Base-by-base conservation (phyloP, 1,140 invertebrate species). In the Vanessa atalanta region DNA sequence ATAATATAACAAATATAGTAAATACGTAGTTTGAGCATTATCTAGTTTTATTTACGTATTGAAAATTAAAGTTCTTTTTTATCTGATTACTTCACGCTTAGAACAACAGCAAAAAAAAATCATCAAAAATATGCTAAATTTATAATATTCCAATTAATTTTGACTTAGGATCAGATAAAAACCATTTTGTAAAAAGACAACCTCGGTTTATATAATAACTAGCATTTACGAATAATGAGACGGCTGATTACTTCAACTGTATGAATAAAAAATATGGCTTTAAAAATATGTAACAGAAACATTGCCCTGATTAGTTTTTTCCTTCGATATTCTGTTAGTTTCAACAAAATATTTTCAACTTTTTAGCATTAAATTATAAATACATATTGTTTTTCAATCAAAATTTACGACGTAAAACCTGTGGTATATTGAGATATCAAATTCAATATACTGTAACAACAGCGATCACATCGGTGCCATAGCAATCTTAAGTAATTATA, bases 41-140 rank as follows among this genome's bases (percentile, higher is more conserved):
- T n/a, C 57, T 61, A 60, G 2, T 61, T 57, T 37, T 11, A 15
- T 61, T 61, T 31, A 61, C 57, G 57, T 61, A 61, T 61, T 16
- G 5, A 20, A 37, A 31, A 57, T 20, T 9, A 61, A 31, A 31
- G 26, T 31, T 31, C 6, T 57, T 57, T 23, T 57, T 57, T 23
- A 57, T 12, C 26, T 23, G 11, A 23, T 23, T 12, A 57, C 20
- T 23, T 26, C 20, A 7, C 9, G 11, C 53, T 57, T 26, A 57
- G 23, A 23, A 55, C 20, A 55, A 55, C n/a, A 23, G 11, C 53
- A 20, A 57, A 12, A 23, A n/a, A 16, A 8, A 57, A 0, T 5
- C 50, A 53, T n/a, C 7, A 53, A n/a, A 53, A 53, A 53, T n/a
- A 53, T n/a, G n/a, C 50, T 53, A n/a, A 53, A n/a, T 6, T 12